A percentile compares a stretch with the other conserved stretches of the same genome.
Conservation (phyloP, 2,797 vertebrate species). For the Dromococcyx pavoninus region DNA sequence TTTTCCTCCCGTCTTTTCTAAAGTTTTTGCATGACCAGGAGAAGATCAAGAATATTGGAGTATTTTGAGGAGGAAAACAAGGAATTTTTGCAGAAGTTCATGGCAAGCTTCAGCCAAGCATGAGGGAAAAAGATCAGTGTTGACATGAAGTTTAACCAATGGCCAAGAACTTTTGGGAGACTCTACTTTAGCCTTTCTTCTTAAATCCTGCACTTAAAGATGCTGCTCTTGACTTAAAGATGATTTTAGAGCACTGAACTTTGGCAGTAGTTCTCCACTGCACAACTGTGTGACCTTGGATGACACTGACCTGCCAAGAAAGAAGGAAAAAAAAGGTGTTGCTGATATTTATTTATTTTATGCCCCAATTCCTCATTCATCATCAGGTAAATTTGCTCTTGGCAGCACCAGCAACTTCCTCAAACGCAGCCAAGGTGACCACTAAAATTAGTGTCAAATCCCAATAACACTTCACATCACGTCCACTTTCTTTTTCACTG, state of each 20-base stretch:
- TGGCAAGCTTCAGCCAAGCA: background rate
- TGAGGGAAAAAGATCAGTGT: background rate
- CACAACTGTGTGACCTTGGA: slow-evolving; percentile 46
- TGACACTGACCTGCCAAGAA: slow-evolving; percentile 17
- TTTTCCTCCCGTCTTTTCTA: background rate
- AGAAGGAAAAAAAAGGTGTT: background rate
- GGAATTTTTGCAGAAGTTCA: background rate
- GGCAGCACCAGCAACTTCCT: slow-evolving; percentile 47
- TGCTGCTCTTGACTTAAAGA: background rate
- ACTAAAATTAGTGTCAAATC: slow-evolving; percentile 37
- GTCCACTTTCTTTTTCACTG: slow-evolving; percentile 13
- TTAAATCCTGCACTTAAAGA: background rate
- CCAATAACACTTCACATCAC: background rate
- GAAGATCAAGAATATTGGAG: background rate
- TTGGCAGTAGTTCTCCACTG: background rate
- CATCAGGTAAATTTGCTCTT: slow-evolving; percentile 36
- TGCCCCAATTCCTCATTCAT: slow-evolving; percentile 23
- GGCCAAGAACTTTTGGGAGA: background rate
- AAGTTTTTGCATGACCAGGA: background rate
- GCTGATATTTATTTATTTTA: slow-evolving; percentile 53
- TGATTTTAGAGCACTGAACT: background rate
- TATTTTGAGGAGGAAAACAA: background rate
- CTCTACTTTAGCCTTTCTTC: background rate
- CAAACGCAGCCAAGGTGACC: slow-evolving; percentile 25
- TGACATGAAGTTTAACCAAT: accelerated